These are phyloP conservation scores for Naja naja DNA, from an alignment of 2,113 vertebrate genomes.

Conservation along the genomic window DNA sequence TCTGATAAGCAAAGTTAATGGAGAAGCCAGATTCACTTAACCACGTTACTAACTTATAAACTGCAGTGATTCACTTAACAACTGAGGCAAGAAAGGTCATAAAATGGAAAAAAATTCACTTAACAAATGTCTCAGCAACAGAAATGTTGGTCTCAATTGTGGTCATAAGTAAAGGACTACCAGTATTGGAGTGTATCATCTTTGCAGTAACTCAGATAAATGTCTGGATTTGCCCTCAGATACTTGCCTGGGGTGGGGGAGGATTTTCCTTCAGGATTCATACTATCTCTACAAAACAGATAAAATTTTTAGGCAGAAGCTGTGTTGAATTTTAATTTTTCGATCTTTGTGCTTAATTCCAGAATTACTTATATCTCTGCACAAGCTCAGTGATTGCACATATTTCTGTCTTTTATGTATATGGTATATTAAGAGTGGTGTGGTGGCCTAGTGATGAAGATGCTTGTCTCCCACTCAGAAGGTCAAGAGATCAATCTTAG, in stretches of 20 bases:
- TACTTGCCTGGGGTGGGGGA: neutral
- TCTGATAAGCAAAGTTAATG: too few species aligned
- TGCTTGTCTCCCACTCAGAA: too few species aligned
- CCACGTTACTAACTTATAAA: too few species aligned
- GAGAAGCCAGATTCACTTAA: neutral
- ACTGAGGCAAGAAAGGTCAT: neutral
- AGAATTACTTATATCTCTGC: neutral
- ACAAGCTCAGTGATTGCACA: neutral
- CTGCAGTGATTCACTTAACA: too few species aligned
- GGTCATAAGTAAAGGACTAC: too few species aligned
- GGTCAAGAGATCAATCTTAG: too few species aligned
- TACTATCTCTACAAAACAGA: neutral
- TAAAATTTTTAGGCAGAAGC: neutral
- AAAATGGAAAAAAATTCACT: too few species aligned
- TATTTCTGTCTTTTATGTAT: neutral
- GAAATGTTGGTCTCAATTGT: neutral
- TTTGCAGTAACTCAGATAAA: neutral
- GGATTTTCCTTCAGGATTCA: neutral
- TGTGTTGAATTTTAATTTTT: neutral
- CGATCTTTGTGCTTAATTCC: neutral
- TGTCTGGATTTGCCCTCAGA: neutral
- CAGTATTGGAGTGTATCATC: neutral
- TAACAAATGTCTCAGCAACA: neutral
- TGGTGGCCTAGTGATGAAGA: too few species aligned
- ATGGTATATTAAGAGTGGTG: neutral